Evolutionary conservation across 2,797 vertebrate species (phyloP).

Genomic region (Gadopsis marmoratus): DNA sequence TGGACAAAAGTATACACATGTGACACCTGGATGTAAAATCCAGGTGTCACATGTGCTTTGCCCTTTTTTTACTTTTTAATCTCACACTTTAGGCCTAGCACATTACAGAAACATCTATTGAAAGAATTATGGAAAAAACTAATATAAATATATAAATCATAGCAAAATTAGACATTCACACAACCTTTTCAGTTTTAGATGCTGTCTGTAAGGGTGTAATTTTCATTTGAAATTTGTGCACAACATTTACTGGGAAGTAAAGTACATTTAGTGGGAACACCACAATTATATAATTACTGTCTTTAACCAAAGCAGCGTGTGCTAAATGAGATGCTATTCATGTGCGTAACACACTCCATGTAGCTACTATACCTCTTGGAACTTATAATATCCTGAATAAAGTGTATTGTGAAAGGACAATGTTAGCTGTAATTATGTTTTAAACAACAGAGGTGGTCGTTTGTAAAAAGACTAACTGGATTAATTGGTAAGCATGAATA

Average conservation of each 20-base stretch:
- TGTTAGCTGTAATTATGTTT: conserved; percentile 12
- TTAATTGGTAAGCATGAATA: not conserved
- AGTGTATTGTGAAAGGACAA: not conserved
- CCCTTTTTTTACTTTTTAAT: not conserved
- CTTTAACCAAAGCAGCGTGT: conserved; percentile 6
- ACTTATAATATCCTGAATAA: not conserved
- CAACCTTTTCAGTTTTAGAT: not conserved
- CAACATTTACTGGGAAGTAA: not conserved
- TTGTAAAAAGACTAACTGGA: not conserved
- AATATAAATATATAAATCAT: not conserved
- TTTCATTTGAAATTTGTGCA: not conserved
- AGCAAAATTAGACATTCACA: not conserved
- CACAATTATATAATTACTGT: not conserved
- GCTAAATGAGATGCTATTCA: not conserved
- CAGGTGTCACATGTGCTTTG: not conserved
- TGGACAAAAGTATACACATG: not conserved
- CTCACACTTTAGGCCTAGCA: not conserved
- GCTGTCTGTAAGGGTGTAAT: not conserved
- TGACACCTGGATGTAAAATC: conserved; percentile 23
- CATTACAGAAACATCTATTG: not conserved
- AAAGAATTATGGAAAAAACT: not conserved
- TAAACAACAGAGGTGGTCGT: not conserved
- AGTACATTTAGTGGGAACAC: not conserved
- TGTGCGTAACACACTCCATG: not conserved
- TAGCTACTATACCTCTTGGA: not conserved